A percentile compares a stretch with the other conserved stretches of the same genome.
phyloP scores from a whole-genome alignment of 2,888 invertebrate genomes.

The Yponomeuta sedellus region DNA sequence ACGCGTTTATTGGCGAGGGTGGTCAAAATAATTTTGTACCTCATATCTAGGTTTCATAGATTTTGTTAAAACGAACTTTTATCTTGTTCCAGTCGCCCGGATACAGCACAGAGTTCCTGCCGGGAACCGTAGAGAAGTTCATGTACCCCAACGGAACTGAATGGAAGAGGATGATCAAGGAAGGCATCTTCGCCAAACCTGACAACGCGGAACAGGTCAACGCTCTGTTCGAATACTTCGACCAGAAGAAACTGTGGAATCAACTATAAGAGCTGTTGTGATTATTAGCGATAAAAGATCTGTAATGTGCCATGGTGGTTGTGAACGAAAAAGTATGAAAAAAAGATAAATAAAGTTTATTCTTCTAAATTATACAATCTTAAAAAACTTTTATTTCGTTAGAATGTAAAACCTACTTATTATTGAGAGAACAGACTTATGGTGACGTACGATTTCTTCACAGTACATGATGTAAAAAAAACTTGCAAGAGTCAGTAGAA shows the following conservation, averaged over 20 bases:
- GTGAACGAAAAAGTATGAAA: background rate
- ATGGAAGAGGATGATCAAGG: constrained; percentile 82
- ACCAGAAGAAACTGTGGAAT: background rate
- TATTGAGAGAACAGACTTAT: no score
- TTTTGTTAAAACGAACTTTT: background rate
- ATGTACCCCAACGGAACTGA: constrained; percentile 86
- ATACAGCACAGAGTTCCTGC: constrained; percentile 88
- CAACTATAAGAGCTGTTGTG: background rate
- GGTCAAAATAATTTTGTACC: no score
- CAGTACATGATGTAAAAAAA: no score
- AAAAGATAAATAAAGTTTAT: background rate
- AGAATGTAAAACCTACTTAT: background rate
- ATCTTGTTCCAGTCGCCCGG: constrained; percentile 77
- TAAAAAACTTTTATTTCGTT: background rate
- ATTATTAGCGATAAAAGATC: background rate
- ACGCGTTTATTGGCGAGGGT: no score
- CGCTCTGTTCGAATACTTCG: constrained; percentile 24
- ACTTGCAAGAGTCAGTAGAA: no score
- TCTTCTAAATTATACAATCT: background rate
- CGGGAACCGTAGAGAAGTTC: constrained; percentile 80
- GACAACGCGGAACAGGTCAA: constrained; percentile 63
- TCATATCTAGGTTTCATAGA: no score
- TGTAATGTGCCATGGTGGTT: background rate
- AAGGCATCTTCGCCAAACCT: constrained; percentile 75
- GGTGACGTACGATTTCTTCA: no score